Conservation (phyloP, 2,888 invertebrate genomes). For the Drosophila yooni region DNA sequence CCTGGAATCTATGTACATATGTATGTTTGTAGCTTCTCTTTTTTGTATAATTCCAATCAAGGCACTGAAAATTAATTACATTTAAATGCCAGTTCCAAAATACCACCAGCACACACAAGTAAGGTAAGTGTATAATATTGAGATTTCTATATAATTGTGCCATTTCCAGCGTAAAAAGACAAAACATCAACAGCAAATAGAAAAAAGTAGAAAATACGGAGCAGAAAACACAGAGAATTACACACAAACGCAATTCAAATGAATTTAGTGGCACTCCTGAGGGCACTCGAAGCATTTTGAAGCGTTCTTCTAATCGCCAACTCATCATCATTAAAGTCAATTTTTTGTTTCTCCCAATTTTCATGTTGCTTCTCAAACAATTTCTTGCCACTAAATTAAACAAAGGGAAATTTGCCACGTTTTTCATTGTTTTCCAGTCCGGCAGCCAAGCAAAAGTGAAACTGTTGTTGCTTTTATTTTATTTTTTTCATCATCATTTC, state of each 20-base stretch:
- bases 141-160: constrained; percentile 69
- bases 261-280: constrained; percentile 65
- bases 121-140: constrained; percentile 8
- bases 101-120: constrained; percentile 27
- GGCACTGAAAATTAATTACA: constrained; percentile 66
- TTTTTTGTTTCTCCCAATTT: constrained; percentile 66
- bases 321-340: constrained; percentile 84
- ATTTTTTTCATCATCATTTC: constrained; percentile 43
- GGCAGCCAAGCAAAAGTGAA: constrained; percentile 65
- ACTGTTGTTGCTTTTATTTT: constrained; percentile 55
- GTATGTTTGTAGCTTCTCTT: constrained; percentile 2
- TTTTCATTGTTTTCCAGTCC: constrained; percentile 75
- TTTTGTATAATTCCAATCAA: constrained; percentile 35
- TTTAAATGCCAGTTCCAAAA: constrained; percentile 54
- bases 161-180: constrained; percentile 64
- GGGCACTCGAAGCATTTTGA: constrained; percentile 45
- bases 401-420: constrained; percentile 82
- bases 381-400: constrained; percentile 73
- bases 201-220: constrained; percentile 18
- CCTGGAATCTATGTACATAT: constrained; percentile 42
- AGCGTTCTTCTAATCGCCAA: constrained; percentile 79
- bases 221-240: constrained; percentile 16
- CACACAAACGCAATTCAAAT: constrained; percentile 59
- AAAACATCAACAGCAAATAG: constrained; percentile 34
- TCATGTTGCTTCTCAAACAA: constrained; percentile 52